Conservation (phyloP, 1,140 invertebrate genomes). For the Drosophila tristis region DNA sequence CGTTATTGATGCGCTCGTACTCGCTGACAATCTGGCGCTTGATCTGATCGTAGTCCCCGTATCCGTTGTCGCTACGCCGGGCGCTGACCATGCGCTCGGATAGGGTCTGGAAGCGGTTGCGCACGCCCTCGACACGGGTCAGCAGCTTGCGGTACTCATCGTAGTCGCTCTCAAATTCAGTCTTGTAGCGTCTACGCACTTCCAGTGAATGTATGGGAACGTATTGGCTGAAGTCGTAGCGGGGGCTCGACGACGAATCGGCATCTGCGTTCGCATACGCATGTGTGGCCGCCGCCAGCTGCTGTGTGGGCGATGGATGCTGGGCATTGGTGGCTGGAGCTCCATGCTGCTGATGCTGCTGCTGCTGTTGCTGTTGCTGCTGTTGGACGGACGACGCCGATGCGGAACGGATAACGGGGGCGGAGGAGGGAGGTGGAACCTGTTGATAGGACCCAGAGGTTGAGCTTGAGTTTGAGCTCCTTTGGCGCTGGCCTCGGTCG, state of each 20-base stretch:
- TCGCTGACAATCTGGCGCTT: slow-evolving; percentile 91
- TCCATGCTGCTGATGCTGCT: slow-evolving; percentile 28
- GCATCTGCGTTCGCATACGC: slow-evolving; percentile 58
- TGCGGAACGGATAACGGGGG: not conserved
- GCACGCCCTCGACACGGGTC: slow-evolving; percentile 90
- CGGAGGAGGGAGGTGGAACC: slow-evolving; percentile 33
- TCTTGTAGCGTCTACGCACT: slow-evolving; percentile 93
- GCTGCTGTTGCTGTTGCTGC: slow-evolving; percentile 37
- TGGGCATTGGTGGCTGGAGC: slow-evolving; percentile 36
- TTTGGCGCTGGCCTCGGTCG: slow-evolving; percentile 24
- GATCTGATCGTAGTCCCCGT: slow-evolving; percentile 83
- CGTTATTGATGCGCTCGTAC: slow-evolving; percentile 91
- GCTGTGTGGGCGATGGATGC: slow-evolving; percentile 77
- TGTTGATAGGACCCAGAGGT: slow-evolving; percentile 40
- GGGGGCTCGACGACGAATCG: slow-evolving; percentile 53
- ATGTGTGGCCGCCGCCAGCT: slow-evolving; percentile 72
- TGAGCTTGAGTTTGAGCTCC: slow-evolving; percentile 18
- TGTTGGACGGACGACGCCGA: slow-evolving; percentile 28
- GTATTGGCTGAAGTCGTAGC: slow-evolving; percentile 89
- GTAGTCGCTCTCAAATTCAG: slow-evolving; percentile 94
- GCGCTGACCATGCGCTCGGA: slow-evolving; percentile 78
- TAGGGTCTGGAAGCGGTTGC: slow-evolving; percentile 90
- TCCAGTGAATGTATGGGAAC: slow-evolving; percentile 90
- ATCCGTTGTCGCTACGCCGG: slow-evolving; percentile 51
- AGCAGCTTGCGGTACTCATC: slow-evolving; percentile 92